Evolutionary conservation across 1,140 invertebrate genomes (phyloP).

Genomic region (Scylla paramamosain): DNA sequence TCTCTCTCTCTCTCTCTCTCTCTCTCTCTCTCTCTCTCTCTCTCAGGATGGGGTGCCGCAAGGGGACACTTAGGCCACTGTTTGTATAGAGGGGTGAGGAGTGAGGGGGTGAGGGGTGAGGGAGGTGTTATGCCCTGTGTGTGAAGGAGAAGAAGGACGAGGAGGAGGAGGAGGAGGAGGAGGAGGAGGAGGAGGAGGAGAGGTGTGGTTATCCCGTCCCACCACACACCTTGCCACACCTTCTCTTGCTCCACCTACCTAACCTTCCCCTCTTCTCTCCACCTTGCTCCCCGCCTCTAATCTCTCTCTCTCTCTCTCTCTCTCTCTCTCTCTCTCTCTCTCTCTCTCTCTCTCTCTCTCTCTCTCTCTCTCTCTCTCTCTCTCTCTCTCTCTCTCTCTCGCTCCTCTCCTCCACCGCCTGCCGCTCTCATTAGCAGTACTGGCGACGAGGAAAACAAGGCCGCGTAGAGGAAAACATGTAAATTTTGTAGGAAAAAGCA

Average conservation of each 20-base stretch:
- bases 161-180: no score
- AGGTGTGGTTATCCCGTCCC: background rate
- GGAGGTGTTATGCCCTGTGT: background rate
- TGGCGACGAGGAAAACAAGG: background rate
- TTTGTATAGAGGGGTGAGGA: no score
- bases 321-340: slow-evolving; percentile 33
- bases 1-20: background rate
- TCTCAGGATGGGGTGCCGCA: background rate
- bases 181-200: background rate
- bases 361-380: slow-evolving; percentile 33
- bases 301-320: background rate
- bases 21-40: background rate
- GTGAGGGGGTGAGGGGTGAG: no score
- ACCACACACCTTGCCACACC: background rate
- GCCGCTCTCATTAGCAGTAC: background rate
- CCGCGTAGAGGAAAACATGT: background rate
- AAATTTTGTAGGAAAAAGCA: background rate
- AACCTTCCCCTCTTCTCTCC: background rate
- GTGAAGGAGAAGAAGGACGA: background rate
- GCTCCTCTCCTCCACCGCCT: background rate
- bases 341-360: slow-evolving; percentile 43
- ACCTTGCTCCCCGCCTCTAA: background rate
- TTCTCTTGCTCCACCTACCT: background rate
- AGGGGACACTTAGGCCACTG: no score
- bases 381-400: background rate